These are phyloP conservation scores for Acronicta alni DNA, from an alignment of 2,888 invertebrate species.

Conservation along the genomic window DNA sequence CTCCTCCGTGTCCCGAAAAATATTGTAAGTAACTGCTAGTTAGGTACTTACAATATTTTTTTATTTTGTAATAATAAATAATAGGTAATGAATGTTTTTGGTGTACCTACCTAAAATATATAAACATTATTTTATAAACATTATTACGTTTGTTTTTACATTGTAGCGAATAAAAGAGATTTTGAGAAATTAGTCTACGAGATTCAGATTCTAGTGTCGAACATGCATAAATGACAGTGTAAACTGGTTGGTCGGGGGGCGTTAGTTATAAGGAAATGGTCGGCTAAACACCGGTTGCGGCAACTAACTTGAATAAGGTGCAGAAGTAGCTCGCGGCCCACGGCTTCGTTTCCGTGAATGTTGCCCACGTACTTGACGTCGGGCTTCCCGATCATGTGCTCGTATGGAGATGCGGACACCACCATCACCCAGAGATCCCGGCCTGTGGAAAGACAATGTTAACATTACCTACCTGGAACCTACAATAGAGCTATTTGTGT, in stretches of 20 bases:
- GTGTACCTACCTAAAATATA: too few relatives aligned
- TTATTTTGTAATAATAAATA: too few relatives aligned
- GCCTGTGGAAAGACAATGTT: constrained; percentile 83
- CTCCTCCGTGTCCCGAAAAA: too few relatives aligned
- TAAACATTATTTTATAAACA: too few relatives aligned
- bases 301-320: constrained; percentile 94
- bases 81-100: too few relatives aligned
- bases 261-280: constrained; percentile 25
- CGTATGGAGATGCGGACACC: constrained; percentile 96
- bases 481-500: too few relatives aligned
- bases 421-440: constrained; percentile 98
- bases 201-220: background rate
- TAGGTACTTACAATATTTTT: too few relatives aligned
- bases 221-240: constrained; percentile 15
- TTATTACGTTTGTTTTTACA: background rate
- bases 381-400: constrained; percentile 98
- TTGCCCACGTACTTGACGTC: constrained; percentile 99
- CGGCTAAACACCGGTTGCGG: constrained; percentile 36
- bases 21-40: too few relatives aligned
- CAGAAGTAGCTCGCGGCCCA: constrained; percentile 97
- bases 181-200: constrained; percentile 4
- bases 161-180: too few relatives aligned
- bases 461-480: too few relatives aligned
- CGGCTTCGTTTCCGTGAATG: constrained; percentile 99
- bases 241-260: background rate